Base-by-base conservation (phyloP, 2,888 invertebrate species). In the Epinotia brunnichana region DNA sequence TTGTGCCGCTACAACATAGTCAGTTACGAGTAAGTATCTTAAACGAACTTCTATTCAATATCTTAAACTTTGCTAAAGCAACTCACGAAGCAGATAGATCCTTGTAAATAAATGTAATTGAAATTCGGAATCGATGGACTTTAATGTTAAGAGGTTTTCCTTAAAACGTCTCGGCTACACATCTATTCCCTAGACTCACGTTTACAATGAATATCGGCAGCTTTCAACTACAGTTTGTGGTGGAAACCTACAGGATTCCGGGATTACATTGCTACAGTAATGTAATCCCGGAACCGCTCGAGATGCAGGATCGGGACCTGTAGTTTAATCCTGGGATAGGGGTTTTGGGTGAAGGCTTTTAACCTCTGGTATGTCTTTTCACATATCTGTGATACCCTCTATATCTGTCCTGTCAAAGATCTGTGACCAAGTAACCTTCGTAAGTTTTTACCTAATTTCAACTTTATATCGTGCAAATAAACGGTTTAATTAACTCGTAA, bases 231-330 rank as follows among this genome's bases (percentile, higher is more conserved):
- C 60, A 66, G 60, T 44, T 66, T 35, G 71, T 29, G 71, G 66
- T 19, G 41, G 71, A 66, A n/a, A 21, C 60, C 51, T 24, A 15
- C 21, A 24, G 21, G 21, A 24, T 24, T 24, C 21, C 21, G 21
- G 21, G 21, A 24, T 24, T 24, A 24, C 21, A 24, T 24, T 24
- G 2, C 21, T 24, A 24, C 21, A 61, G 68, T 48, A 68, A 69
- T 63, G 57, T 67, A 61, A 72, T 68, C 51, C 57, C 48, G 48
- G 41, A 68, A 68, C 53, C 63, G 57, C 62, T 73, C 53, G 53
- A 53, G 63, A 69, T 73, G 41, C 24, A 57, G n/a, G 59, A 59
- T 59, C 11, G 29, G 51, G 19, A 62, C 29, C 51, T 29, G 57
- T 51, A 59, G 63, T 53, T 41, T 68, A 62, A 57, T 61, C 54